These are phyloP conservation scores for Pasiphila rectangulata DNA, from an alignment of 2,888 invertebrate species.

Conservation along the genomic window DNA sequence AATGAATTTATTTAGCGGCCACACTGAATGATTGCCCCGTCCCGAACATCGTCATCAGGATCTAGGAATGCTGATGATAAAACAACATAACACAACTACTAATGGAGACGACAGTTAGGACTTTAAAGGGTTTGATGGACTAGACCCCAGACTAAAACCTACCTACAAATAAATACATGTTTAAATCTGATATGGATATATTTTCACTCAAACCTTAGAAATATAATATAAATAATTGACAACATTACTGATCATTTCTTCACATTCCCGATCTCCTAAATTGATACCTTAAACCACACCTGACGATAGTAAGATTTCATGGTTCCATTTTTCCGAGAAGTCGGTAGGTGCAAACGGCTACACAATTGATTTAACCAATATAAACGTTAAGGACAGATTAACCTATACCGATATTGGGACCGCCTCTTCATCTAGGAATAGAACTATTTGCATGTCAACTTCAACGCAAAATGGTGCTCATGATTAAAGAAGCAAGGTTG, in stretches of 20 bases:
- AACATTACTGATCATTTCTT: too few species aligned
- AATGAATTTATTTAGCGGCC: slow-evolving; percentile 82
- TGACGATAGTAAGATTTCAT: slow-evolving; percentile 66
- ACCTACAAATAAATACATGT: too few species aligned
- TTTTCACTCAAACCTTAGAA: too few species aligned
- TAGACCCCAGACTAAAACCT: too few species aligned
- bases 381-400: slow-evolving; percentile 58
- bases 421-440: slow-evolving; percentile 47
- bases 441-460: background rate
- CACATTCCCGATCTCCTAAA: too few species aligned
- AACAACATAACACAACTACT: slow-evolving; percentile 15
- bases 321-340: slow-evolving; percentile 59
- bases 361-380: slow-evolving; percentile 51
- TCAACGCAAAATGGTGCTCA: slow-evolving; percentile 4
- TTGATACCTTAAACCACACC: slow-evolving; percentile 45
- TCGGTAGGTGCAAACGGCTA: slow-evolving; percentile 61
- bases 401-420: slow-evolving; percentile 55
- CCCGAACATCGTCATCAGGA: slow-evolving; percentile 33
- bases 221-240: too few species aligned
- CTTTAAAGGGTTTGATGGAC: too few species aligned
- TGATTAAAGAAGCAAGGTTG: slow-evolving; percentile 1
- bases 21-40: slow-evolving; percentile 58
- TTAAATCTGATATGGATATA: too few species aligned
- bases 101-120: slow-evolving; percentile 1
- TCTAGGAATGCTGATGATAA: slow-evolving; percentile 25